A percentile compares a stretch with the other conserved stretches of the same genome.
Evolutionary conservation across 2,113 vertebrate species (phyloP).

Genomic region (Eclectus roratus): DNA sequence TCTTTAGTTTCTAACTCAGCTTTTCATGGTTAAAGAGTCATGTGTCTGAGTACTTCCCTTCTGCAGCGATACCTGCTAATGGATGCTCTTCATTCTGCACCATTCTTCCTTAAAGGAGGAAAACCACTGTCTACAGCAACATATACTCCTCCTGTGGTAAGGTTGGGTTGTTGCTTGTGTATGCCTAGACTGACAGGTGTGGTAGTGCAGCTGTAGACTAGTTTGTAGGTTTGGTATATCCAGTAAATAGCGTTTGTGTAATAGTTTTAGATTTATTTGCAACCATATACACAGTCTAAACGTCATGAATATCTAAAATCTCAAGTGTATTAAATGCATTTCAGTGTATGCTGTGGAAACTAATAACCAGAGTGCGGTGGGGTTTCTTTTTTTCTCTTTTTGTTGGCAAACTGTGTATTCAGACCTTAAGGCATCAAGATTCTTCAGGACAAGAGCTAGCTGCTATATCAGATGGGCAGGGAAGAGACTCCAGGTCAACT

Average conservation of each 20-base stretch:
- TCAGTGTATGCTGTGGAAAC: not conserved
- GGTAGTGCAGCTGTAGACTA: constrained; percentile 27
- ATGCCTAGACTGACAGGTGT: not conserved
- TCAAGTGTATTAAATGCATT: not conserved
- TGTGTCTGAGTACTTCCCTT: constrained; percentile 59
- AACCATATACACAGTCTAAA: not conserved
- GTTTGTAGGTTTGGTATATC: not conserved
- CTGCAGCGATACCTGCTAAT: constrained; percentile 56
- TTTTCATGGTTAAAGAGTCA: constrained; percentile 39
- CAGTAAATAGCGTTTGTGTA: not conserved
- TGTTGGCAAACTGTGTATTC: constrained; percentile 36
- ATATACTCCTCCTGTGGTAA: constrained; percentile 48
- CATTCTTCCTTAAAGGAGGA: constrained; percentile 73
- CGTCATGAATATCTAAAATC: not conserved
- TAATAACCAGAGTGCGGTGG: not conserved
- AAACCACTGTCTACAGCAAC: constrained; percentile 38
- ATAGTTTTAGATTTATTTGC: constrained; percentile 1
- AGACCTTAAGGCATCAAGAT: constrained; percentile 71
- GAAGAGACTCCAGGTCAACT: constrained; percentile 81
- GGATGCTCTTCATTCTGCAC: constrained; percentile 57
- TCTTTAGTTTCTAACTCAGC: not conserved
- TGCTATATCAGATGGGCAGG: constrained; percentile 66
- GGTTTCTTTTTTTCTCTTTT: too few species aligned
- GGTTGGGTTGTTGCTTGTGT: constrained; percentile 45
- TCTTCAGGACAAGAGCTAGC: constrained; percentile 43